Conservation (phyloP, 2,113 vertebrate species). For the Solenodon paradoxus region DNA sequence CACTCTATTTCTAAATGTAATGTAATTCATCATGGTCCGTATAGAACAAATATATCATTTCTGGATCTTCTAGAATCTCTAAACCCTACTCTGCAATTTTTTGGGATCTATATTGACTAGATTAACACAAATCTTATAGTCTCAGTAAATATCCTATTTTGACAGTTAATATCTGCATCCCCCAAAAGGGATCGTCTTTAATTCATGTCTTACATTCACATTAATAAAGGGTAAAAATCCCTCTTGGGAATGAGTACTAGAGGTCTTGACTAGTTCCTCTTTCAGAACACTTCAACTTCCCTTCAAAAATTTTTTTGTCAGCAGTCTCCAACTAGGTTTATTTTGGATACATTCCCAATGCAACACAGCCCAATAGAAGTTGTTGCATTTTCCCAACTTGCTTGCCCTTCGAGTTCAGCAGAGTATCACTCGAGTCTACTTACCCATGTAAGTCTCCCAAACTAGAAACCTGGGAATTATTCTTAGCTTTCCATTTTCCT, state of each 20-base stretch:
- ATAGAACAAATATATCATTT: neutral
- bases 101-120: neutral
- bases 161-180: neutral
- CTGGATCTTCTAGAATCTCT: neutral
- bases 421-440: neutral
- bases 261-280: neutral
- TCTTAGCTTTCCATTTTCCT: neutral
- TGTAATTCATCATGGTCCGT: neutral
- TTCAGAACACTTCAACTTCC: neutral
- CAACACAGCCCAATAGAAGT: neutral
- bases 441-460: neutral
- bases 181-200: neutral
- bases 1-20: neutral
- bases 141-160: neutral
- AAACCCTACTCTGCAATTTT: neutral
- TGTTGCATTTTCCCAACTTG: neutral
- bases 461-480: neutral
- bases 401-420: neutral
- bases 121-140: neutral
- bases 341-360: conserved; percentile 25
- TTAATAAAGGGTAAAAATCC: neutral
- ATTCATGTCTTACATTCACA: neutral
- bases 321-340: neutral
- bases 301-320: neutral
- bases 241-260: neutral